Percentiles rank a stretch among this genome's conserved stretches.
Evolutionary conservation across 2,113 vertebrate species (phyloP).

Genomic region (Tricholaema leucomelas): DNA sequence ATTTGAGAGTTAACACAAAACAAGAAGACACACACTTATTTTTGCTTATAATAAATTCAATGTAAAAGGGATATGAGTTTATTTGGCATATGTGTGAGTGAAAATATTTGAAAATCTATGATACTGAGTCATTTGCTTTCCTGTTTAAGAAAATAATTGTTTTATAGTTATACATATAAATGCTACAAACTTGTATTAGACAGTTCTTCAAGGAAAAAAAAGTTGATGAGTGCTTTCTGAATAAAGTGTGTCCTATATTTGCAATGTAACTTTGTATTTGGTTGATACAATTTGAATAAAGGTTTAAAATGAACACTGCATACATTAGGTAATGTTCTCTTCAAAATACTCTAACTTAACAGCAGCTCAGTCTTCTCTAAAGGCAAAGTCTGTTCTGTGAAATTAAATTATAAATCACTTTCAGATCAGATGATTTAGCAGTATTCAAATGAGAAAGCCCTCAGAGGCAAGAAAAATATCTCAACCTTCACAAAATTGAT

Average conservation of each 20-base stretch:
- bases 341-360: background rate
- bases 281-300: background rate
- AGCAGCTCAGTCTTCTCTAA: background rate
- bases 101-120: background rate
- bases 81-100: background rate
- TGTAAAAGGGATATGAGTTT: background rate
- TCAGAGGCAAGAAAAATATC: background rate
- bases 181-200: background rate
- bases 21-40: background rate
- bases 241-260: background rate
- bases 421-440: background rate
- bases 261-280: background rate
- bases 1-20: background rate
- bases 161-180: background rate
- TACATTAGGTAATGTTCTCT: background rate
- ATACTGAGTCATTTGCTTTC: background rate
- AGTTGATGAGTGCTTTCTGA: background rate
- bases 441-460: background rate
- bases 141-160: background rate
- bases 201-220: background rate
- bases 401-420: slow-evolving; percentile 10
- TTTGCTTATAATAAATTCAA: background rate
- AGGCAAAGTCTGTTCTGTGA: background rate
- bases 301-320: background rate
- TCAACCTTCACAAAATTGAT: background rate